Base-by-base conservation (phyloP, 1,140 invertebrate genomes). In the Matsumurasca onukii region DNA sequence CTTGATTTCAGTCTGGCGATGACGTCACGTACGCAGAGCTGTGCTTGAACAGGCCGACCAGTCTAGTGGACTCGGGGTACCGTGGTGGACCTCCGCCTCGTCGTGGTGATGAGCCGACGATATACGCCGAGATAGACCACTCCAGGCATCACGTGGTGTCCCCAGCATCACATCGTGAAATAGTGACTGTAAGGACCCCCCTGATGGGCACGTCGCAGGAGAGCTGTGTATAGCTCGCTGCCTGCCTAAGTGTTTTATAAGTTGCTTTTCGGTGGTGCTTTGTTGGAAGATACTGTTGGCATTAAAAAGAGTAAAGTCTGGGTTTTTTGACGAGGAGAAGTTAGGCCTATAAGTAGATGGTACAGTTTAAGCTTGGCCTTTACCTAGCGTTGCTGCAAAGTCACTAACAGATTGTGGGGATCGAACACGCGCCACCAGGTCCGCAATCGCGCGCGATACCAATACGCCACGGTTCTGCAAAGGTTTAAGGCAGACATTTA, bases 131-230 rank as follows among this genome's bases (percentile, higher is more conserved):
- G 79, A 89, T 89, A 77, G 87, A 89, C 77, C 86, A 88, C 75
- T 84, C 71, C 64, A 79, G 79, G 68, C 81, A 75, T 73, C 77
- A 72, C 69, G 75, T 77, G 61, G 78, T 75, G 70, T 80, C 72
- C 57, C 72, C 66, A 77, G 78, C 73, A 48, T 70, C 76, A 1
- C 72, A 76, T 2, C 81, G 90, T 70, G 91, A 93, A 78, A 88
- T 92, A 12, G 91, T 93, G 17, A 93, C 91, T 2, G 91, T 92
- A 20, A 83, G 91, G 73, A 93, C 91, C 30, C 91, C 91, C 0
- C 80, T 93, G 1, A 88, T 92, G 78, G 87, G 86, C 66, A 91
- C 88, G 57, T 89, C 91, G 76, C 91, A 92, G 77, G 91, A 93
- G 77, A 92, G 91, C 76, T 93, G 91, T 78, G 91, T 93, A 79